These are phyloP conservation scores for Trypoxylus dichotomus DNA, from an alignment of 1,140 invertebrate species.

Conservation along the genomic window DNA sequence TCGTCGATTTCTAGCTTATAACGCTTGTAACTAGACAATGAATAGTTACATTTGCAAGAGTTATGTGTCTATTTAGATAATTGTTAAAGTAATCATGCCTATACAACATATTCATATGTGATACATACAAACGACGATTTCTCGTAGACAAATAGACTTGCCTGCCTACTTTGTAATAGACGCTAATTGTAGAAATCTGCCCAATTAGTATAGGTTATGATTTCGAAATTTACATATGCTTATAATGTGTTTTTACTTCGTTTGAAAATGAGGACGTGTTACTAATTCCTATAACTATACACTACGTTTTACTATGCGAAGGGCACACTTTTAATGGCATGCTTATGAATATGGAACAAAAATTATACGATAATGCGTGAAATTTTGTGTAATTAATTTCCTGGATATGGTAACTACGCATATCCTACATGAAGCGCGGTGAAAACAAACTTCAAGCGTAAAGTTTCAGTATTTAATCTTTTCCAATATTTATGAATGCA, in stretches of 20 bases:
- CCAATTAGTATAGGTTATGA: slow-evolving; percentile 24
- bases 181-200: slow-evolving; percentile 16
- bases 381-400: slow-evolving; percentile 3
- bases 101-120: neutral
- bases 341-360: slow-evolving; percentile 19
- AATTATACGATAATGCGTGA: slow-evolving; percentile 4
- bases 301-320: neutral
- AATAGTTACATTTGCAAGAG: slow-evolving; percentile 5
- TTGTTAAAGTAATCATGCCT: slow-evolving; percentile 8
- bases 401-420: neutral
- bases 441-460: too few relatives aligned
- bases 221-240: slow-evolving; percentile 18
- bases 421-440: neutral
- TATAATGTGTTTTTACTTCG: neutral
- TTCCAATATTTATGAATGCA: too few relatives aligned
- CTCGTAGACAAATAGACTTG: slow-evolving; percentile 7
- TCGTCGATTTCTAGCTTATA: neutral
- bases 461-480: too few relatives aligned
- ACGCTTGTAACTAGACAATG: neutral
- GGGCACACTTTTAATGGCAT: neutral
- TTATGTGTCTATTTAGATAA: neutral
- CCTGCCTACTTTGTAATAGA: slow-evolving; percentile 14
- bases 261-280: slow-evolving; percentile 9
- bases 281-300: neutral
- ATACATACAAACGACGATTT: slow-evolving; percentile 2